Evolutionary conservation across 1,140 invertebrate genomes (phyloP).

Genomic region (Capitella teleta): DNA sequence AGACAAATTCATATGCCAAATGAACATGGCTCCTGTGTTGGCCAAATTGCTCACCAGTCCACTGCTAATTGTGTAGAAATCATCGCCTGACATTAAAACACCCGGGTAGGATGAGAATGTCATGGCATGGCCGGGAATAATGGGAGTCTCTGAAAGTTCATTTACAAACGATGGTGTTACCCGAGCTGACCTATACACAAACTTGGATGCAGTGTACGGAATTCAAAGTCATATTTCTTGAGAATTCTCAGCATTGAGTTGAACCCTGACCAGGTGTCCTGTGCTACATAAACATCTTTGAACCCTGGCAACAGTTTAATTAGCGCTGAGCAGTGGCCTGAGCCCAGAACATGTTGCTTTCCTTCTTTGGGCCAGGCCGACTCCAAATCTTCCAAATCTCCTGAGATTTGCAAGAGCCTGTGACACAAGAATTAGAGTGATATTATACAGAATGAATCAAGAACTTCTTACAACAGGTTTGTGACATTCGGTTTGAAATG

Average conservation of each 20-base stretch:
- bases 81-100: conserved; percentile 72
- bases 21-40: no score
- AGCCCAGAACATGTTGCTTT: conserved; percentile 23
- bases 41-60: conserved; percentile 53
- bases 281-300: conserved; percentile 50
- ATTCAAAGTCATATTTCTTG: conserved; percentile 78
- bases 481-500: conserved; percentile 5
- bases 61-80: conserved; percentile 57
- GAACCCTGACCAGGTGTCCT: conserved; percentile 64
- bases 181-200: no score
- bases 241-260: conserved; percentile 75
- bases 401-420: conserved; percentile 48
- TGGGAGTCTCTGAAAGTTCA: neutral
- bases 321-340: conserved; percentile 51
- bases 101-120: conserved; percentile 82
- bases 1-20: neutral
- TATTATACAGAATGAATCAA: neutral
- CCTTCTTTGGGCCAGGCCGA: conserved; percentile 33
- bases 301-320: conserved; percentile 50
- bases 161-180: no score
- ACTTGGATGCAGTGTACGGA: conserved; percentile 49
- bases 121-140: conserved; percentile 54
- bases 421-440: neutral
- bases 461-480: neutral
- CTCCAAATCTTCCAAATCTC: conserved; percentile 65